phyloP scores from a whole-genome alignment of 2,888 invertebrate species.

The Agapostemon virescens region DNA sequence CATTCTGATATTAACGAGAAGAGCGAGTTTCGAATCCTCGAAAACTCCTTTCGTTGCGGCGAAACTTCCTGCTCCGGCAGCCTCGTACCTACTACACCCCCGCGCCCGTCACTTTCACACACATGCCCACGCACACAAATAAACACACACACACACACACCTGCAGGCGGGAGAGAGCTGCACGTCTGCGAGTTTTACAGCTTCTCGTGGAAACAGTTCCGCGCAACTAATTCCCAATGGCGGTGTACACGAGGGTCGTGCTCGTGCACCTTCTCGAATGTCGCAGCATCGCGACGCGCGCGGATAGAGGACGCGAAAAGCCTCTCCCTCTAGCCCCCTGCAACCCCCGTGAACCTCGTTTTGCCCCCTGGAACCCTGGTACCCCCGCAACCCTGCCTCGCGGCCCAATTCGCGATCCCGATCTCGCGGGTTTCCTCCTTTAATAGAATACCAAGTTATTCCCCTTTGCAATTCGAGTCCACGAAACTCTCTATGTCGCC shows the following conservation, averaged over 20 bases:
- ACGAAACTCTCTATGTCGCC: constrained; percentile 29
- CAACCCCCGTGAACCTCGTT: background rate
- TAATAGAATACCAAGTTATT: constrained; percentile 70
- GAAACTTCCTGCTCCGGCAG: constrained; percentile 37
- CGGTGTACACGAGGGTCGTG: constrained; percentile 24
- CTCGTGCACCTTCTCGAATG: constrained; percentile 18
- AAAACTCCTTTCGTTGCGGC: constrained; percentile 49
- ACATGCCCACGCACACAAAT: background rate
- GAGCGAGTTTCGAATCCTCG: constrained; percentile 40
- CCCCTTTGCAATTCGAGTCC: constrained; percentile 67
- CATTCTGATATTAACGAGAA: constrained; percentile 46
- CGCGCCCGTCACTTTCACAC: background rate
- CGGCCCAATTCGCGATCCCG: constrained; percentile 23
- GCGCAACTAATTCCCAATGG: constrained; percentile 62
- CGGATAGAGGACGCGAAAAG: constrained; percentile 13
- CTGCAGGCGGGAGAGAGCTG: background rate
- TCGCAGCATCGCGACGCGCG: constrained; percentile 16
- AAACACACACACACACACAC: background rate
- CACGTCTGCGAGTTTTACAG: constrained; percentile 49
- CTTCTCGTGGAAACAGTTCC: constrained; percentile 53
- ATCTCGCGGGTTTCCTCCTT: constrained; percentile 41
- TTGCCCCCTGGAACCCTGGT: background rate
- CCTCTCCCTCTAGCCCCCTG: background rate
- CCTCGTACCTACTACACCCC: background rate
- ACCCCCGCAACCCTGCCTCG: background rate